Evolutionary conservation across 2,797 vertebrate species (phyloP).

Genomic region (Choloepus didactylus): DNA sequence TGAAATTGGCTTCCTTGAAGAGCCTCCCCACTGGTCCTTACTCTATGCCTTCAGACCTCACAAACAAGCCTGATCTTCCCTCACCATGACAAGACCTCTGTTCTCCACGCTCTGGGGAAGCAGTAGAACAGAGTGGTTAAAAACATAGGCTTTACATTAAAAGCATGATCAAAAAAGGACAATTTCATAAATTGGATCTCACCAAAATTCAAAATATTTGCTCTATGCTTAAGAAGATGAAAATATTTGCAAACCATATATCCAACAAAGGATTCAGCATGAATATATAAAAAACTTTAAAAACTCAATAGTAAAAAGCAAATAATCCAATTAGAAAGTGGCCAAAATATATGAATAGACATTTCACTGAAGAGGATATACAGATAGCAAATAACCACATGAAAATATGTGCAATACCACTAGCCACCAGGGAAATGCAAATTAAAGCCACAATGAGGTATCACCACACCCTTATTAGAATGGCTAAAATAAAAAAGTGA

Average conservation of each 20-base stretch:
- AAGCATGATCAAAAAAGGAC: background rate
- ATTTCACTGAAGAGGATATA: constrained; percentile 36
- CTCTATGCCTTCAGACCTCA: background rate
- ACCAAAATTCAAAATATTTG: background rate
- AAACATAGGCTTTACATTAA: background rate
- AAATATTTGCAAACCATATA: constrained; percentile 7
- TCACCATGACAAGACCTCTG: background rate
- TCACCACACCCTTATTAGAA: background rate
- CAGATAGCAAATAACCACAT: background rate
- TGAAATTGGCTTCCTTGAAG: constrained; percentile 6
- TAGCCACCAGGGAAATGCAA: background rate
- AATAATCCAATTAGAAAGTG: constrained; percentile 50
- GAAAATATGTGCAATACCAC: too few relatives aligned
- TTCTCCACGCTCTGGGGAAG: background rate
- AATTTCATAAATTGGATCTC: background rate
- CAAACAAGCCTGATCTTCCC: background rate
- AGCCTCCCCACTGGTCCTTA: background rate
- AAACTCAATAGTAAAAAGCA: constrained; percentile 39
- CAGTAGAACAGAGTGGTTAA: background rate
- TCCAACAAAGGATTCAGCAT: background rate
- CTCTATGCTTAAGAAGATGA: background rate
- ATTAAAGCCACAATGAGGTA: background rate
- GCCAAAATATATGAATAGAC: constrained; percentile 53
- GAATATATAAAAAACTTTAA: background rate
- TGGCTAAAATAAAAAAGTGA: constrained; percentile 1